Percentiles rank a stretch among this genome's conserved stretches.
These are phyloP conservation scores for Festucalex cinctus DNA, from an alignment of 2,113 vertebrate species.

Conservation along the genomic window DNA sequence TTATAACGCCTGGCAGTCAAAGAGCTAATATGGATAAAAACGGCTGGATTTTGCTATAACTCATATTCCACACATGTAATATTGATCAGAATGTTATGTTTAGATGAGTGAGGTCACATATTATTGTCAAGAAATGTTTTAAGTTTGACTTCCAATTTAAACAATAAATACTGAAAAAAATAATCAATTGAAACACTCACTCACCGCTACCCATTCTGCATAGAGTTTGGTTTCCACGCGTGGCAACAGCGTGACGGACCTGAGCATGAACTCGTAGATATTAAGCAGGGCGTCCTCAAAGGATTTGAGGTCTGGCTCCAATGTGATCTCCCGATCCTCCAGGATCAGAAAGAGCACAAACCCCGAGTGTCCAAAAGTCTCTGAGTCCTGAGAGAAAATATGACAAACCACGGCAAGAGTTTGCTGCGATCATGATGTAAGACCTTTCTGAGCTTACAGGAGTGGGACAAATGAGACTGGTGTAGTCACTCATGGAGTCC, in stretches of 20 bases:
- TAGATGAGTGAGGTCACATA: too few species aligned
- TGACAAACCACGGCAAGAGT: background rate
- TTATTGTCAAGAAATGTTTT: too few species aligned
- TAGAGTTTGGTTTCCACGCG: slow-evolving; percentile 83
- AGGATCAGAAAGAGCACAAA: slow-evolving; percentile 81
- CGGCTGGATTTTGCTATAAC: too few species aligned
- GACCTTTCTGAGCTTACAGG: slow-evolving; percentile 59
- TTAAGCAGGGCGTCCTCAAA: slow-evolving; percentile 74
- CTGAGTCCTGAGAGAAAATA: slow-evolving; percentile 65
- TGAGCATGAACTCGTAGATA: slow-evolving; percentile 79
- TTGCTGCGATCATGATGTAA: too few species aligned
- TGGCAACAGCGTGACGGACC: slow-evolving; percentile 75
- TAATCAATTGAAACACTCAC: background rate
- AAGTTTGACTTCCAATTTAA: too few species aligned
- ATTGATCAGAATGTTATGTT: too few species aligned
- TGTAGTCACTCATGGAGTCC: slow-evolving; percentile 81
- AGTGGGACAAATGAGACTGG: slow-evolving; percentile 74
- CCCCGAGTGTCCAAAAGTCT: slow-evolving; percentile 75
- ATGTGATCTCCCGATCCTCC: slow-evolving; percentile 70
- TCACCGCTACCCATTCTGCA: slow-evolving; percentile 76
- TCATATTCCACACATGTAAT: too few species aligned
- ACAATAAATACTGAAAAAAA: background rate
- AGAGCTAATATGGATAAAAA: too few species aligned
- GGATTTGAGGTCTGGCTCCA: slow-evolving; percentile 78
- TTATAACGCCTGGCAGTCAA: too few species aligned